Conservation (phyloP, 2,797 vertebrate genomes). For the Peromyscus melanophrys region DNA sequence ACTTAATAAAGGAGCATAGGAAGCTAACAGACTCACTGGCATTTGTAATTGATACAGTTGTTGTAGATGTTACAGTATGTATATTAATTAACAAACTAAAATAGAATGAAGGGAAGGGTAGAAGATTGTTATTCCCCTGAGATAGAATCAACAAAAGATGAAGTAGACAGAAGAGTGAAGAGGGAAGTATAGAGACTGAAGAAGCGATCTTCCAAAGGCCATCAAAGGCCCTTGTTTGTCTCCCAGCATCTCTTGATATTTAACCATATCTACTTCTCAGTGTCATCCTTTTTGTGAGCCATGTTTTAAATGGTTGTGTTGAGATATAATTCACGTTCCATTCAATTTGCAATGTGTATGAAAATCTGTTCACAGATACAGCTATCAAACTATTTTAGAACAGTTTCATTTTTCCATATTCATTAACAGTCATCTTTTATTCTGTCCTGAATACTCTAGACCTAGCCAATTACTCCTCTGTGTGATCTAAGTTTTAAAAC, state of each 20-base stretch:
- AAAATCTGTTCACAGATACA: not conserved
- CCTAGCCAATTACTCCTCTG: conserved; percentile 5
- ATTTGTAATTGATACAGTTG: conserved; percentile 38
- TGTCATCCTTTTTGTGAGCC: not conserved
- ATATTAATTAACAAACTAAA: conserved; percentile 15
- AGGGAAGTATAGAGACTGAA: not conserved
- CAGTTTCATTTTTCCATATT: conserved; percentile 27
- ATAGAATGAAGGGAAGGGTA: not conserved
- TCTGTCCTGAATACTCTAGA: not conserved
- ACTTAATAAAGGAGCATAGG: not conserved
- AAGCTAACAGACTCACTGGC: conserved; percentile 24
- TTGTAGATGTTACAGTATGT: not conserved
- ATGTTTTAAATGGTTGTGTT: conserved; percentile 36
- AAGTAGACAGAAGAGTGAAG: not conserved
- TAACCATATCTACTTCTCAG: not conserved
- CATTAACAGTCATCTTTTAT: conserved; percentile 3
- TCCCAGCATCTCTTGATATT: conserved; percentile 14
- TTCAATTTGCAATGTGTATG: not conserved
- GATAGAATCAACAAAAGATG: conserved; percentile 5
- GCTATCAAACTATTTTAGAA: not conserved
- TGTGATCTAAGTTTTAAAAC: conserved; percentile 64
- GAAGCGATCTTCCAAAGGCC: conserved; percentile 22
- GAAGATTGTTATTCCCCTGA: not conserved
- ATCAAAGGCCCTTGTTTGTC: not conserved
- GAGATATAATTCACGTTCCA: conserved; percentile 3